Conservation (phyloP, 2,888 invertebrate species). For the Sinotaia quadrata region DNA sequence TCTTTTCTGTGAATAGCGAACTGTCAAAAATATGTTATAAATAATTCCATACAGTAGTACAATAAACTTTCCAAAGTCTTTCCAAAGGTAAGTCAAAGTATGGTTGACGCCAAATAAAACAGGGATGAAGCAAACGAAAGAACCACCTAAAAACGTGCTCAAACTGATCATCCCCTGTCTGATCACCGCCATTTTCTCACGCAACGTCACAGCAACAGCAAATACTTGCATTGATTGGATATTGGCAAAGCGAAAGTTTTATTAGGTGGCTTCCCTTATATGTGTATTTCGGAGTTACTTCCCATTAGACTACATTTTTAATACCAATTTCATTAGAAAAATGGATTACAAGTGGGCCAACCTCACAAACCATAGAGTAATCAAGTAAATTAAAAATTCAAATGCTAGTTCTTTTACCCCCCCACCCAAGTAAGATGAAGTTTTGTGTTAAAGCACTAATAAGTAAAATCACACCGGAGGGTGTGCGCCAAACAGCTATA, state of each 20-base stretch:
- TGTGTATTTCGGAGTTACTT: not conserved
- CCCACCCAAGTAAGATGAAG: no score
- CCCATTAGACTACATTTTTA: no score
- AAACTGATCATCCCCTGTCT: conserved; percentile 44
- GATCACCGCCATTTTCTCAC: conserved; percentile 41
- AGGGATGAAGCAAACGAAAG: conserved; percentile 35
- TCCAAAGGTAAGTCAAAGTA: conserved; percentile 36
- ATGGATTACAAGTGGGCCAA: no score
- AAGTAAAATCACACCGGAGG: no score
- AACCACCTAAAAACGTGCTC: conserved; percentile 41
- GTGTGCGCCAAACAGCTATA: no score
- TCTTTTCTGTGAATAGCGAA: conserved; percentile 34
- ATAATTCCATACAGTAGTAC: conserved; percentile 38
- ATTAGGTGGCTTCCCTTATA: no score
- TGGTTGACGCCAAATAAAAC: conserved; percentile 31
- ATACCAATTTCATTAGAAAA: no score
- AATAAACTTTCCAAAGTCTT: conserved; percentile 40
- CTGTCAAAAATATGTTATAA: conserved; percentile 39
- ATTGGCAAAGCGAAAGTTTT: no score
- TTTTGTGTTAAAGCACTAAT: no score
- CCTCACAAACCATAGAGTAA: no score
- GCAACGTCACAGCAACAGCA: conserved; percentile 6
- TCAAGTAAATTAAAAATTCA: no score
- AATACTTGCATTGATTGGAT: not conserved
- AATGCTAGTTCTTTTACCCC: no score